These are phyloP conservation scores for Kuschelorhynchus macadamiae DNA, from an alignment of 2,888 invertebrate genomes.

Conservation along the genomic window DNA sequence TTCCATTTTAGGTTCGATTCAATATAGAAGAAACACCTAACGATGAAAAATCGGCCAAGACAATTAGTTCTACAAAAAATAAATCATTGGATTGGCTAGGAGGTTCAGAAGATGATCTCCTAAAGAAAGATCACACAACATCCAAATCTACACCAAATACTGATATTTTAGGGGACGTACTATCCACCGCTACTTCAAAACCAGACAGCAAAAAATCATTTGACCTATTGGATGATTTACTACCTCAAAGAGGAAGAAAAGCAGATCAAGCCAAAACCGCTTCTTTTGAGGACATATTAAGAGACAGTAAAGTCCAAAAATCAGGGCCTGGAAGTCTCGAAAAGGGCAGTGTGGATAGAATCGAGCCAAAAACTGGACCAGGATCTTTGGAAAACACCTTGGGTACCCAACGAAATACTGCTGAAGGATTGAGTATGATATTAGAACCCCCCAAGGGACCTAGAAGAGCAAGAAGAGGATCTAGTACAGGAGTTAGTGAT, in stretches of 20 bases:
- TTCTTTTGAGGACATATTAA: conserved; percentile 63
- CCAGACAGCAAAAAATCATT: conserved; percentile 53
- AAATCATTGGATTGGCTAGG: conserved; percentile 63
- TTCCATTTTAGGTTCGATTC: conserved; percentile 44
- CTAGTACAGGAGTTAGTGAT: conserved; percentile 69
- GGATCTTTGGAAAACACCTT: background rate
- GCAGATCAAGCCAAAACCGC: conserved; percentile 57
- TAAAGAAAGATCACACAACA: conserved; percentile 51
- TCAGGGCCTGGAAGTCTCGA: conserved; percentile 19
- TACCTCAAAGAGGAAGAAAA: conserved; percentile 55
- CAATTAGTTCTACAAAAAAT: conserved; percentile 57
- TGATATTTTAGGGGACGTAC: conserved; percentile 35
- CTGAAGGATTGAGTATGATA: conserved; percentile 18
- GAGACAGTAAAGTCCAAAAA: conserved; percentile 58
- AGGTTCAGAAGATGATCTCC: conserved; percentile 47
- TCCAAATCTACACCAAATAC: conserved; percentile 14
- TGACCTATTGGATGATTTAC: conserved; percentile 62
- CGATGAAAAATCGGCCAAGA: conserved; percentile 7
- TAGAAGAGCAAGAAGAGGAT: conserved; percentile 59
- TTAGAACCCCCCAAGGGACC: conserved; percentile 54
- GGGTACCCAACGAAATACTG: background rate
- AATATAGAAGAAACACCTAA: conserved; percentile 27
- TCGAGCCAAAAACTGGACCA: conserved; percentile 11
- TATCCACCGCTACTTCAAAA: conserved; percentile 29
- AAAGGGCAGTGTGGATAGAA: background rate